Base-by-base conservation (phyloP, 2,888 invertebrate species). In the Epistrophella euchroma region DNA sequence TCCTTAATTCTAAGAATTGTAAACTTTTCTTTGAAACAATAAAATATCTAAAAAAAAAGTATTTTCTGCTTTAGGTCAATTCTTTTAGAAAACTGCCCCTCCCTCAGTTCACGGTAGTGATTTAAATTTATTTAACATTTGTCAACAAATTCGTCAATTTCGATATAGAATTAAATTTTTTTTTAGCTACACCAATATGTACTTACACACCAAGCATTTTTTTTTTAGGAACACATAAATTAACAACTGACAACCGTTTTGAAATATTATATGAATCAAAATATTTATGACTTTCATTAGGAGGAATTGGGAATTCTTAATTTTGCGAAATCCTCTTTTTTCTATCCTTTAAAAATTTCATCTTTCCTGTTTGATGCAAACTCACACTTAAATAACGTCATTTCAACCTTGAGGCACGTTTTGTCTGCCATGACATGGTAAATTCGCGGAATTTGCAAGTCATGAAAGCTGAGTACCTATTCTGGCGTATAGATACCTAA, bases 381-480 rank as follows among this genome's bases (percentile, higher is more conserved):
- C 71, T n/a, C 37, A 15, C 5, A 74, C 74, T 50, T 25, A 56
- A 70, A 72, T 32, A 81, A 52, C 60, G 32, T 25, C 66, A 71
- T 43, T 56, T 58, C 47, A 70, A 50, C 62, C 72, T 60, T 43
- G 73, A 80, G 76, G 55, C 55, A 76, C 64, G 71, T 71, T 78
- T 75, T 71, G 52, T 52, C 68, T 68, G 52, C 72, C 55, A 40
- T n/a, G n/a, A n/a, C 70, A 47, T 56, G 66, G 66, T 22, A 37
- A 58, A 66, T 72, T 47, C 58, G 60, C 13, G 68, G 76, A 80
- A 80, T 85, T 80, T 70, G 72, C 60, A 73, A 72, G 72, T 64
- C 73, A 81, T 80, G 76, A 72, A 81, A 75, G 25, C 37, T 84
- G 84, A 84, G 66, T 72, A 68, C 47, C 52, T 50, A 62, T 17